Evolutionary conservation across 35 echinoderm and acorn worm species (phyloP), one percentile per base, ranked within the genome.

Genomic region (Hemicentrotus pulcherrimus): DNA sequence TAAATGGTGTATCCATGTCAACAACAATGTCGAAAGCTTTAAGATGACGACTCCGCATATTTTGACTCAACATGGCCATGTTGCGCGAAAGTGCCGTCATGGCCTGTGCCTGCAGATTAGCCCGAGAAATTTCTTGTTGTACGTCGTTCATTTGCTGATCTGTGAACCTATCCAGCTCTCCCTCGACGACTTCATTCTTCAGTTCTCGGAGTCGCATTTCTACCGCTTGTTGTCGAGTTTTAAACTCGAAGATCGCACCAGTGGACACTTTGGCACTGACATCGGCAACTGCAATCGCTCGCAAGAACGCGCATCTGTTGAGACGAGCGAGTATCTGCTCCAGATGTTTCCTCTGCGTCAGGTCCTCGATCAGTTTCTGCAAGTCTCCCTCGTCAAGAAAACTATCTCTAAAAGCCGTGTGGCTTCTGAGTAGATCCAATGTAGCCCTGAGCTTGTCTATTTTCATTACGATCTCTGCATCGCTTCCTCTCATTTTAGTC

Each of bases 1-100:
- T 96, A 13, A 97, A 89, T 5, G 52, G 71, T 41, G 32, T 85
- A 13, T 94, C 95, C 52, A 95, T 94, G 19, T 59, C 85, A 47
- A 97, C 60, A 10, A 96, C 28, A 31, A 30, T 32, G 32, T 97
- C 32, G 46, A 93, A 93, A 13, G 30, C 59, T 45, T 30, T 32
- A 7, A 85, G 19, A 85, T 18, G n/a, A 22, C 59, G 12, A 16
- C 22, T 47, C 91, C 24, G 46, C 2, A 33, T 12, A 18, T 94
- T 46, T 60, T 31, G 32, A 85, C 46, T 12, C 50, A 45, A 22
- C 28, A 6, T 18, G 71, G 8, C 28, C 22, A 88, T 48, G 47
- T 58, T 61, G 55, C 6, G 46, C 32, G 15, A 28, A 15, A 90
- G 88, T 32, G 32, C 18, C 7, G 15, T 24, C 19, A 24, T 31